Base-by-base conservation (phyloP, 1,140 invertebrate species). In the Atopsyche davidsoni region DNA sequence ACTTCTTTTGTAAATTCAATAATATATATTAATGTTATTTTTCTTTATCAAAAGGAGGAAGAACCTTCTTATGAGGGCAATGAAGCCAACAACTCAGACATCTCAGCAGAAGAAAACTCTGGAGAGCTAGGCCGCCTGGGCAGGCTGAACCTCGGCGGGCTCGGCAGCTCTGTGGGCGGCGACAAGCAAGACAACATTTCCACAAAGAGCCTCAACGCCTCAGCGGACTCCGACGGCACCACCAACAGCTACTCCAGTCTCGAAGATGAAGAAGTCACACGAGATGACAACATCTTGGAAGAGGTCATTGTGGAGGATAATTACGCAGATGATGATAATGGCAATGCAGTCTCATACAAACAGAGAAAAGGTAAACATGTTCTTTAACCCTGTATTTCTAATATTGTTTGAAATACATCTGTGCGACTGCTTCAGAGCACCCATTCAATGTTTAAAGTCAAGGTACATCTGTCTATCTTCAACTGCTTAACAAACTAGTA, bases 271-370 rank as follows among this genome's bases (percentile, higher is more conserved):
- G 55, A 58, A 40, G 55, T 49, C 10, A 31, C 43, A 2, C 34
- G 55, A 17, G 55, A 58, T 32, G 55, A 58, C 19, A 43, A 23
- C 11, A 28, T 35, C 19, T 31, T 58, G 0, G 55, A 58, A 38
- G 55, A 58, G 41, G 55, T 58, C 2, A 34, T 58, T 14, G 47
- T 57, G 18, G 50, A 53, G 18, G 41, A 54, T 17, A 51, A 65
- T 64, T 44, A 62, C 61, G 48, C 60, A 58, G 42, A 56, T 55
- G 23, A 65, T 36, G 41, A 51, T 17, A 59, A 51, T 25, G 55
- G 52, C 42, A 57, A 57, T 40, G 46, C 46, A 13, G 43, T 57
- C 6, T 51, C 35, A 19, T 50, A 23, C 41, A 35, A 24, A 4
- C n/a, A 48, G 22, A 38, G 46, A 38, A 57, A 31, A 14, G 36